These are phyloP conservation scores for Endotricha flammealis DNA, from an alignment of 2,888 invertebrate genomes.

Conservation along the genomic window DNA sequence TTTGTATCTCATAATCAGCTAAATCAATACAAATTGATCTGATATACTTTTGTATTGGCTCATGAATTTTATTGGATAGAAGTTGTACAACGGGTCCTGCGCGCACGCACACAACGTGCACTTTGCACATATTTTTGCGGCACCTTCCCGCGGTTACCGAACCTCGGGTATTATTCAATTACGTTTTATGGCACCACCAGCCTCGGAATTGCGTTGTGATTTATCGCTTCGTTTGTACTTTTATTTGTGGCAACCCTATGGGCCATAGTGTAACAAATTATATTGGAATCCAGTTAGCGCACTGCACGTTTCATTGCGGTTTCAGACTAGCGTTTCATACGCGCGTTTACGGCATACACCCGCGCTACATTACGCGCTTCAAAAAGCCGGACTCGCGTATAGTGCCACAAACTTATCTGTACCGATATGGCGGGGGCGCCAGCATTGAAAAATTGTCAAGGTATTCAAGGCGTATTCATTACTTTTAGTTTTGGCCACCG, in stretches of 20 bases:
- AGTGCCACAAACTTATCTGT: no score
- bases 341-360: background rate
- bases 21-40: no score
- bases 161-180: slow-evolving; percentile 18
- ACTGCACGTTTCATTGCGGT: background rate
- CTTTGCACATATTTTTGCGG: background rate
- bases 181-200: slow-evolving; percentile 21
- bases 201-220: slow-evolving; percentile 19
- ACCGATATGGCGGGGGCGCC: no score
- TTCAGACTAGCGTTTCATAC: background rate
- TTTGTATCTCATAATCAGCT: no score
- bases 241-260: slow-evolving; percentile 15
- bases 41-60: no score
- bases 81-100: background rate
- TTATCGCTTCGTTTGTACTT: slow-evolving; percentile 24
- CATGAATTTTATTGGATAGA: no score
- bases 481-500: no score
- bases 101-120: background rate
- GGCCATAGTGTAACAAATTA: background rate
- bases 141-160: background rate
- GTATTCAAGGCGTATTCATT: no score
- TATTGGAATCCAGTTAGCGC: background rate
- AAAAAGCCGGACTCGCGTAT: no score
- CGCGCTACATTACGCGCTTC: no score
- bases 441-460: no score